A percentile compares a stretch with the other conserved stretches of the same genome.
These are phyloP conservation scores for Eueremaeus valkanovi DNA, from an alignment of 2,888 invertebrate species.

Conservation along the genomic window DNA sequence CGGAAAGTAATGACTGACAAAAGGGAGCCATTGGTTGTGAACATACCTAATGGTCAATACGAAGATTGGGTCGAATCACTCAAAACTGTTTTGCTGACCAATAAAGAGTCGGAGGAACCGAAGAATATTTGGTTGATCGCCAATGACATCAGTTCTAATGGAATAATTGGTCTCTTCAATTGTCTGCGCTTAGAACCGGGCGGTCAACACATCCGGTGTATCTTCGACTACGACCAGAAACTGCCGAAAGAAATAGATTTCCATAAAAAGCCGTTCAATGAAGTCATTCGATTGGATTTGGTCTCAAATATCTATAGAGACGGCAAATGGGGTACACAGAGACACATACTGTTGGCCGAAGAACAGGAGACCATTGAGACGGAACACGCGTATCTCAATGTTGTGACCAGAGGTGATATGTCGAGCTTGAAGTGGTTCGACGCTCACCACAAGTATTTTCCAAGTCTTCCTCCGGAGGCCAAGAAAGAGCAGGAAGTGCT, in stretches of 20 bases:
- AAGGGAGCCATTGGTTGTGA: slow-evolving; percentile 40
- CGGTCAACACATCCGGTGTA: slow-evolving; percentile 67
- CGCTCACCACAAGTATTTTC: slow-evolving; percentile 67
- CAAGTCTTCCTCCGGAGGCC: slow-evolving; percentile 50
- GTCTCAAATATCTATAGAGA: slow-evolving; percentile 77
- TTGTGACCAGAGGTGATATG: slow-evolving; percentile 87
- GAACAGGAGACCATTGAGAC: slow-evolving; percentile 51
- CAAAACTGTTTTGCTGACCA: slow-evolving; percentile 69
- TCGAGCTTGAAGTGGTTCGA: slow-evolving; percentile 90
- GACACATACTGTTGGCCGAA: slow-evolving; percentile 67
- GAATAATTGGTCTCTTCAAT: slow-evolving; percentile 80
- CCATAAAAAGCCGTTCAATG: slow-evolving; percentile 43
- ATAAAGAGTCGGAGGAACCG: slow-evolving; percentile 54
- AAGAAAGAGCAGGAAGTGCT: slow-evolving; percentile 58
- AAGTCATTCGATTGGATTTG: slow-evolving; percentile 63
- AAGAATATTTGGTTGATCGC: slow-evolving; percentile 61
- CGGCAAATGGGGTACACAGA: slow-evolving; percentile 70
- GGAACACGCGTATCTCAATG: slow-evolving; percentile 92
- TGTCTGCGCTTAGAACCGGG: slow-evolving; percentile 85
- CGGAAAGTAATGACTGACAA: slow-evolving; percentile 55
- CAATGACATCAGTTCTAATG: slow-evolving; percentile 65
- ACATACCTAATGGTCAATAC: slow-evolving; percentile 41
- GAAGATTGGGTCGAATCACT: slow-evolving; percentile 70
- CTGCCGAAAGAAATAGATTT: slow-evolving; percentile 48
- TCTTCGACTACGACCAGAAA: slow-evolving; percentile 53